Evolutionary conservation across 2,113 vertebrate species (phyloP).

Genomic region (Trichomycterus rosablanca): DNA sequence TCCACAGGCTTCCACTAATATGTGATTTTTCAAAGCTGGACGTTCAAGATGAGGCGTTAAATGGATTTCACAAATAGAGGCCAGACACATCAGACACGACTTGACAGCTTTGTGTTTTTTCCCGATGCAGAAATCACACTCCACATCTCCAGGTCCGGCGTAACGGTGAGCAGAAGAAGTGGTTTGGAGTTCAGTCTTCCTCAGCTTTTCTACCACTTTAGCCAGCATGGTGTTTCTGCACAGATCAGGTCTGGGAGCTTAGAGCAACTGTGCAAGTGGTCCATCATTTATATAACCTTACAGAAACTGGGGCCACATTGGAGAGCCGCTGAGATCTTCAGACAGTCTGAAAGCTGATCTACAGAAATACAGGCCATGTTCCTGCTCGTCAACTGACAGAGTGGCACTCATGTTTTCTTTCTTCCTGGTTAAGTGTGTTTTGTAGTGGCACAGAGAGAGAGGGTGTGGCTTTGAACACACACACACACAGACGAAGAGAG

Average conservation of each 20-base stretch:
- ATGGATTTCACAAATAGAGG: too few species aligned
- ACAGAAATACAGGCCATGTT: neutral
- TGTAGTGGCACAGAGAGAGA: too few species aligned
- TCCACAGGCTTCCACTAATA: too few species aligned
- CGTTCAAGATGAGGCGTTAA: neutral
- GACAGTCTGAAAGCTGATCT: neutral
- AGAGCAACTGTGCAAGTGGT: neutral
- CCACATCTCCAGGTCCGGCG: conserved; percentile 32
- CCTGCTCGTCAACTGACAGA: neutral
- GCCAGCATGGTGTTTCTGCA: too few species aligned
- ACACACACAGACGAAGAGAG: too few species aligned
- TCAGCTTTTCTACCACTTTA: neutral
- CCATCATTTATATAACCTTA: neutral
- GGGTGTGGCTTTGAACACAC: too few species aligned
- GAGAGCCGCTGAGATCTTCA: neutral
- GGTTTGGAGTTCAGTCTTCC: neutral
- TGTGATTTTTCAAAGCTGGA: neutral
- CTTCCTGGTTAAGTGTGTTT: too few species aligned
- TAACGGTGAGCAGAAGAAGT: conserved; percentile 26
- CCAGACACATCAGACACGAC: neutral
- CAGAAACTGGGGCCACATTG: neutral
- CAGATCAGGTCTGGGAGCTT: neutral
- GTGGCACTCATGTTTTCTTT: neutral
- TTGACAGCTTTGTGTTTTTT: neutral
- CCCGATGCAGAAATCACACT: conserved; percentile 1